Evolutionary conservation across 2,113 vertebrate species (phyloP), one percentile per base, ranked within the genome.

Genomic region (Etheostoma cragini): DNA sequence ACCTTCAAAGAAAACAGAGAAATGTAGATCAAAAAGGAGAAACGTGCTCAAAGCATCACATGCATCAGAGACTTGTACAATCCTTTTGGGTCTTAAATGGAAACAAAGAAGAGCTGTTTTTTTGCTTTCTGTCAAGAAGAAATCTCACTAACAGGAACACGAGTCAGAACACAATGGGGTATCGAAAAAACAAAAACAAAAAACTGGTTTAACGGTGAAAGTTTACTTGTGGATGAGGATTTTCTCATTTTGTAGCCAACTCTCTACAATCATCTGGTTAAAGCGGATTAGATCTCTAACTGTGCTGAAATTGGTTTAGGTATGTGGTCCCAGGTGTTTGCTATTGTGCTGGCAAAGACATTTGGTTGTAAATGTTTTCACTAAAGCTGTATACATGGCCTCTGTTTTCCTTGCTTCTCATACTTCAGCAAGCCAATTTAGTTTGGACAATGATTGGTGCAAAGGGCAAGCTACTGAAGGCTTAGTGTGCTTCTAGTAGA

Each of bases 1-100:
- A 57, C 38, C 60, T 83, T 78, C 7, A 66, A 57, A 71, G 13
- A 50, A 74, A 73, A 52, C 54, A 12, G 17, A 72, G 22, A 45
- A 47, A 38, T 50, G n/a, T 71, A 56, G 65, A 69, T 79, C 24
- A 56, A 71, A 83, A 72, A 65, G 45, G 62, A 52, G 15, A 35
- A 61, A 52, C 66, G 49, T 30, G 62, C 67, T 85, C 54, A 89
- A 75, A 86, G 76, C 62, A 58, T 47, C 71, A 57, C 67, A 78
- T 60, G 17, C 33, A 78, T 88, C 69, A 64, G 64, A 82, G 60
- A 67, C 50, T 80, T 13, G 30, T 24, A 33, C 49, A 63, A 53
- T 80, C 75, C 74, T 87, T 87, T 66, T 83, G 80, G 81, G 82
- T 76, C 67, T 81, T 81, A 82, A 82, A 77, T 78, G 66, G 83